Conservation (phyloP, 2,888 invertebrate species). For the Leptinotarsa haldemani region DNA sequence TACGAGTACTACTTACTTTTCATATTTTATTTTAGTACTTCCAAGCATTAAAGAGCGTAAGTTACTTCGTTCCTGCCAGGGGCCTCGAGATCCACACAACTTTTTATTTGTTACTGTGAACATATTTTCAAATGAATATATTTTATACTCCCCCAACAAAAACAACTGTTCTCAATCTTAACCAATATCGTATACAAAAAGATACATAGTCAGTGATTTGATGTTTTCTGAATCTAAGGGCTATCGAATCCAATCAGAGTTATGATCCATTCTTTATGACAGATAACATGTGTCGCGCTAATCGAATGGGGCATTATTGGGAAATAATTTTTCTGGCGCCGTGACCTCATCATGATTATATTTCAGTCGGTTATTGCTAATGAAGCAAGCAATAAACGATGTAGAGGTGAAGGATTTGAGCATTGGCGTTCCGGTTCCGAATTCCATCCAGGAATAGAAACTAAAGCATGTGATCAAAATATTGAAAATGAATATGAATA, state of each 20-base stretch:
- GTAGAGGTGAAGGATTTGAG: conserved; percentile 4
- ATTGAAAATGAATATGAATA: background rate
- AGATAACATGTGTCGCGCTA: conserved; percentile 8
- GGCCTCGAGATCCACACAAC: no score
- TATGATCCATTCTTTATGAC: conserved; percentile 7
- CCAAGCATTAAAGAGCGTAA: no score
- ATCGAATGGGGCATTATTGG: conserved; percentile 11
- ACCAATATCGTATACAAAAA: background rate
- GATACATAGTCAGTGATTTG: background rate
- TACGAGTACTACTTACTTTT: no score
- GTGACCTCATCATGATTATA: conserved; percentile 2
- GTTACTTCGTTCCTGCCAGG: no score
- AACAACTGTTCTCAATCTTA: background rate
- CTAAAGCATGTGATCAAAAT: background rate
- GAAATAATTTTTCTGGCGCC: conserved; percentile 19
- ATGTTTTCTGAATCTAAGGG: background rate
- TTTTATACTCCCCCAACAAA: background rate
- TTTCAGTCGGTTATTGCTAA: conserved; percentile 14
- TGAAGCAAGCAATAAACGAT: conserved; percentile 17
- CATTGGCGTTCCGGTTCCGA: background rate
- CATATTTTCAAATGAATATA: no score
- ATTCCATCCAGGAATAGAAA: background rate
- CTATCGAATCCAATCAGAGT: conserved; percentile 6
- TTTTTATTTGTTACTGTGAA: no score
- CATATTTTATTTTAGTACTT: no score